phyloP scores from a whole-genome alignment of 1,140 invertebrate genomes.

The Cyclina sinensis region DNA sequence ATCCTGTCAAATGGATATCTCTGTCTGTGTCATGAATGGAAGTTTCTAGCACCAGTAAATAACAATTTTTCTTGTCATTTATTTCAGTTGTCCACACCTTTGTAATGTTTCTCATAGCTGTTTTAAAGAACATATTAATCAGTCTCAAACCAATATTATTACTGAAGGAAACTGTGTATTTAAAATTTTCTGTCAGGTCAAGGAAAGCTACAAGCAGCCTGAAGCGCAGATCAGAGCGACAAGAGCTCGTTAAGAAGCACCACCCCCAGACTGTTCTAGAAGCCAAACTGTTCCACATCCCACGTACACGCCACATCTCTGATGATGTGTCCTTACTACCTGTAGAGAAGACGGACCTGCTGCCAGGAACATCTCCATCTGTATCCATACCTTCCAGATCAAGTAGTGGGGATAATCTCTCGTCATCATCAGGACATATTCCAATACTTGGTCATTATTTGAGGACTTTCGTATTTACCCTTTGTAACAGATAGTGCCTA shows the following conservation, averaged over 20 bases:
- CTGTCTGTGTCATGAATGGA: too few relatives aligned
- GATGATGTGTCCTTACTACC: constrained; percentile 75
- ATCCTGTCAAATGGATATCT: too few relatives aligned
- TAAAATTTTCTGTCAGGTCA: background rate
- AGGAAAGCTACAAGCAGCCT: background rate
- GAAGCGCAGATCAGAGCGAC: background rate
- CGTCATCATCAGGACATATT: constrained; percentile 80
- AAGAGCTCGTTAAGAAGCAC: background rate
- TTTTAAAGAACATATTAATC: too few relatives aligned
- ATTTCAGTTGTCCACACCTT: too few relatives aligned
- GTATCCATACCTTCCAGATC: constrained; percentile 75
- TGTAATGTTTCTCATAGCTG: too few relatives aligned
- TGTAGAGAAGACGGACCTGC: constrained; percentile 64
- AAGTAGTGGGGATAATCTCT: constrained; percentile 74
- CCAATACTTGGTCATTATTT: constrained; percentile 72
- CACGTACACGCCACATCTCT: constrained; percentile 78
- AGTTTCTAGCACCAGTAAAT: too few relatives aligned
- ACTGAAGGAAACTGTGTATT: too few relatives aligned
- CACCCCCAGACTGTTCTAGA: constrained; percentile 76
- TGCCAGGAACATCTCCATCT: constrained; percentile 67
- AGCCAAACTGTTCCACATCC: constrained; percentile 69
- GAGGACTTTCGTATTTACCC: too few relatives aligned
- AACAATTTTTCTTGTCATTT: too few relatives aligned
- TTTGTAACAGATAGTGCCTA: too few relatives aligned
- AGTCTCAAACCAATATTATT: too few relatives aligned